phyloP scores from a whole-genome alignment of 2,797 vertebrate species.

The Myotis pilosus region DNA sequence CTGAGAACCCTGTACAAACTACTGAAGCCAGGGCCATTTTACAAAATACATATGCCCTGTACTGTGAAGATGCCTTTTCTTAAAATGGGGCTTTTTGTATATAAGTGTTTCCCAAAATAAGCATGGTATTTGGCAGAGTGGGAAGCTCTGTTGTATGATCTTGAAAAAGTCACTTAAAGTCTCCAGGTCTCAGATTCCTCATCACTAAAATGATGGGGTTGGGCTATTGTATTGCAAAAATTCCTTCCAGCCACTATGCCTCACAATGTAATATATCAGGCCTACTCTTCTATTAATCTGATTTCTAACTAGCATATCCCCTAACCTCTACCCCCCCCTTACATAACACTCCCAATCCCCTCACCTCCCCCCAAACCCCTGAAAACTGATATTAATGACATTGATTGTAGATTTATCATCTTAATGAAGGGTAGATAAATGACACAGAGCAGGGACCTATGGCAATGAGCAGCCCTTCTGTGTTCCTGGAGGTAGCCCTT shows the following conservation, averaged over 20 bases:
- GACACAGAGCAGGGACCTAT: constrained; percentile 41
- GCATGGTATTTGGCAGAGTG: constrained; percentile 20
- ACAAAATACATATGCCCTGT: constrained; percentile 1
- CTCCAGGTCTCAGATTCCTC: constrained; percentile 47
- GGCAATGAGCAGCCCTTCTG: constrained; percentile 35
- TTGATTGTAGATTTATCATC: constrained; percentile 16
- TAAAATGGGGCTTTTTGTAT: neutral
- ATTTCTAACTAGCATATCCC: constrained; percentile 64
- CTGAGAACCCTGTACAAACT: constrained; percentile 26
- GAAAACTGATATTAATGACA: constrained; percentile 59
- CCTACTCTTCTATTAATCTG: constrained; percentile 61
- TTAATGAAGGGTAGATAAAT: constrained; percentile 58
- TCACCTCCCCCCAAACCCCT: constrained; percentile 24
- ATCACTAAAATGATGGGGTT: constrained; percentile 46
- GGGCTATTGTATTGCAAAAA: constrained; percentile 47
- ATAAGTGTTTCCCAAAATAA: neutral
- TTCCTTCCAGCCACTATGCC: constrained; percentile 49
- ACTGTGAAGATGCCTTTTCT: constrained; percentile 35
- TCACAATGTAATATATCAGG: constrained; percentile 50
- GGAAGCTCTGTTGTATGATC: neutral
- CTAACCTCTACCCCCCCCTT: constrained; percentile 53
- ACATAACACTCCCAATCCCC: constrained; percentile 24
- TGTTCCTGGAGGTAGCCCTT: constrained; percentile 14
- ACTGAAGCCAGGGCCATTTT: constrained; percentile 25
- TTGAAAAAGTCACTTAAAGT: constrained; percentile 44